Conservation (phyloP, 2,113 vertebrate species). For the Prinia subflava region DNA sequence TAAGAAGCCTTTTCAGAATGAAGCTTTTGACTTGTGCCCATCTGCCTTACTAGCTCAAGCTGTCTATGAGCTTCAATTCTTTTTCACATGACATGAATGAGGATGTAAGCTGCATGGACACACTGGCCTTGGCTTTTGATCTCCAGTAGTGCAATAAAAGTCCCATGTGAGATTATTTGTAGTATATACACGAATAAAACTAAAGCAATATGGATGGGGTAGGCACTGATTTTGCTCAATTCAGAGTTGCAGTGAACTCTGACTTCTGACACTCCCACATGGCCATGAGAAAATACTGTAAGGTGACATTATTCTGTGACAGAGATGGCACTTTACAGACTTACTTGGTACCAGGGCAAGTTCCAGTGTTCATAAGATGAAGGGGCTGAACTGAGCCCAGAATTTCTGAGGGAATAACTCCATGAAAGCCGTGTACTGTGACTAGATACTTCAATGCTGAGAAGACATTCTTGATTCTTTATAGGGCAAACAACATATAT, state of each 20-base stretch:
- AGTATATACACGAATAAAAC: not conserved
- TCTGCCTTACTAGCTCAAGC: not conserved
- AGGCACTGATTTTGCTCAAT: not conserved
- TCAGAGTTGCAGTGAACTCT: not conserved
- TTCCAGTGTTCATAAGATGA: not conserved
- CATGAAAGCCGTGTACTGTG: not conserved
- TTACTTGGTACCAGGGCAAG: not conserved
- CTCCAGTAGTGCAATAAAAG: not conserved
- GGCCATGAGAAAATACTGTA: rapidly evolving
- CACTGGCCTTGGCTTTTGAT: not conserved
- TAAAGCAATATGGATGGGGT: not conserved
- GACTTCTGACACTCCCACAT: not conserved
- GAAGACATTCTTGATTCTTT: not conserved
- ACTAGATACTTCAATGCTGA: not conserved
- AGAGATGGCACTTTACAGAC: not conserved
- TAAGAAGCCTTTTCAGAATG: not conserved
- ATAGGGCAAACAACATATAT: not conserved
- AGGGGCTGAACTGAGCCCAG: not conserved
- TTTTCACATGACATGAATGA: not conserved
- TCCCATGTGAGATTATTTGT: not conserved
- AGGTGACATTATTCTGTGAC: rapidly evolving
- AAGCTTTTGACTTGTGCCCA: not conserved
- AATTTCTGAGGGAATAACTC: not conserved
- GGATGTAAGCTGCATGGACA: not conserved
- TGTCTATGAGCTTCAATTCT: not conserved